These are phyloP conservation scores for Macquaria ambigua DNA, from an alignment of 2,113 vertebrate species.

Conservation along the genomic window DNA sequence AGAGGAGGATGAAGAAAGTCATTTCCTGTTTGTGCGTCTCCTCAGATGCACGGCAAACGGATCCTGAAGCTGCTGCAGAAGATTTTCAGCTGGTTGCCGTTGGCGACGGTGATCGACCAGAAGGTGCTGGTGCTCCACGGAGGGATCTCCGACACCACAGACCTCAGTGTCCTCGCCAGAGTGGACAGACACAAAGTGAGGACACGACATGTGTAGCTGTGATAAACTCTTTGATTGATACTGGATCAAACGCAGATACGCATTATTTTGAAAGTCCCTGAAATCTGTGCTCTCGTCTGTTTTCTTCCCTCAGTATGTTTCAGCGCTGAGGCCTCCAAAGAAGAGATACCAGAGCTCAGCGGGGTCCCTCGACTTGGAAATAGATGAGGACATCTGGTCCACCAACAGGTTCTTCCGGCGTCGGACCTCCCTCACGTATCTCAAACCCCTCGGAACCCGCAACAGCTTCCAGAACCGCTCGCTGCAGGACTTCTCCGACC, in stretches of 20 bases:
- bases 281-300: background rate
- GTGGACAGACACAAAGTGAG: conserved; percentile 90
- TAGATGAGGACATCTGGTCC: conserved; percentile 55
- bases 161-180: conserved; percentile 88
- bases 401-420: conserved; percentile 58
- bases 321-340: conserved; percentile 87
- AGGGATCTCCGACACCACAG: conserved; percentile 91
- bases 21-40: background rate
- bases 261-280: background rate
- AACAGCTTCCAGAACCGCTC: conserved; percentile 78
- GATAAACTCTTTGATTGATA: background rate
- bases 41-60: conserved; percentile 90
- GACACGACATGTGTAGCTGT: background rate
- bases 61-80: conserved; percentile 92
- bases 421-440: conserved; percentile 59
- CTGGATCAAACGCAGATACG: background rate
- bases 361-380: conserved; percentile 65
- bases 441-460: conserved; percentile 52
- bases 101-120: conserved; percentile 93
- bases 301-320: conserved; percentile 79
- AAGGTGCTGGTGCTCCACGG: conserved; percentile 93
- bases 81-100: conserved; percentile 94
- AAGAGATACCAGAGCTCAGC: conserved; percentile 65
- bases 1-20: background rate
- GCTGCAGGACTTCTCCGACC: conserved; percentile 81